A percentile compares a stretch with the other conserved stretches of the same genome.
phyloP scores from a whole-genome alignment of 2,113 vertebrate species.

The Mastomys natalensis region DNA sequence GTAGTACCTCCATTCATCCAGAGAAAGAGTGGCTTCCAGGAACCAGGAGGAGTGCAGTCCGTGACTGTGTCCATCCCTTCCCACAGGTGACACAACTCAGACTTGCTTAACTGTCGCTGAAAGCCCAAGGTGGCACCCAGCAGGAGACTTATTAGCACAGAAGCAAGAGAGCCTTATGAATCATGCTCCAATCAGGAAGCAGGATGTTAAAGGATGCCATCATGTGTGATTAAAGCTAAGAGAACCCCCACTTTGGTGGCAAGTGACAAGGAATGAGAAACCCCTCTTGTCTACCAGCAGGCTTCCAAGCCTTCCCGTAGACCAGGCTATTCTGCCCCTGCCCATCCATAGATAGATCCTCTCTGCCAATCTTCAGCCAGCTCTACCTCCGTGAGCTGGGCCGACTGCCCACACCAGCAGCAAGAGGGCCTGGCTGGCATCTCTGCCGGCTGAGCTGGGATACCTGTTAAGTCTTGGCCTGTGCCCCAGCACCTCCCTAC shows the following conservation, averaged over 20 bases:
- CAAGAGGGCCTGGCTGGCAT: slow-evolving; percentile 12
- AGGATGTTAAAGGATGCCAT: not conserved
- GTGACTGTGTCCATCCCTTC: not conserved
- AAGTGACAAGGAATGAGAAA: not conserved
- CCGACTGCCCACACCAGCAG: not conserved
- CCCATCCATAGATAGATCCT: not conserved
- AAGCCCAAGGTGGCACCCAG: not conserved
- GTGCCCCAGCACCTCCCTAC: not conserved
- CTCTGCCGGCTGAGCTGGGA: not conserved
- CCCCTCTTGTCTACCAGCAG: not conserved
- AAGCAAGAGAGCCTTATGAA: accelerated
- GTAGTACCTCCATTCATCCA: too few relatives aligned
- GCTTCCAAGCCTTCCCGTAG: not conserved
- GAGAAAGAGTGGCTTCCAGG: not conserved
- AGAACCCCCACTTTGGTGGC: not conserved
- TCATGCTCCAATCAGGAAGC: accelerated
- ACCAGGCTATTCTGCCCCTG: not conserved
- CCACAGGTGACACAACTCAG: accelerated
- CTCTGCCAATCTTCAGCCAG: slow-evolving; percentile 2
- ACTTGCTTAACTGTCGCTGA: not conserved
- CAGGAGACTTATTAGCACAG: accelerated
- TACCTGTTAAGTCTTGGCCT: slow-evolving; percentile 49
- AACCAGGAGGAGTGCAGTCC: accelerated
- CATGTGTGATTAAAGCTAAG: not conserved
- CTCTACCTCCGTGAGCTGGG: not conserved